phyloP scores from a whole-genome alignment of 2,888 invertebrate genomes.

The Drosophila mayaguana region DNA sequence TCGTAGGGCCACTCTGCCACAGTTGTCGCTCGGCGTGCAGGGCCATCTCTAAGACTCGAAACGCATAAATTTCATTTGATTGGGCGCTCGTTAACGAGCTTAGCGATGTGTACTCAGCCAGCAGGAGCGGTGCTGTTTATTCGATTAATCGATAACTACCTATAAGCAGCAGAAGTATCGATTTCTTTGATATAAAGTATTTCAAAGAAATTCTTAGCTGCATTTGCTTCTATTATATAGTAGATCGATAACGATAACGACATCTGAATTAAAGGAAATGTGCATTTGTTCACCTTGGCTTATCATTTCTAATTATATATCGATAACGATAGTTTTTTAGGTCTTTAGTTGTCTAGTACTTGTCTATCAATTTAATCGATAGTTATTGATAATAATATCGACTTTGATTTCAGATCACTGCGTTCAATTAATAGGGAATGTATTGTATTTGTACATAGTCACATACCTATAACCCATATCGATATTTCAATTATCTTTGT shows the following conservation, averaged over 20 bases:
- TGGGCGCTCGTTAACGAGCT: conserved; percentile 66
- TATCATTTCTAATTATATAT: neutral
- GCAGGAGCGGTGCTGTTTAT: neutral
- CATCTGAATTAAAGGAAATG: neutral
- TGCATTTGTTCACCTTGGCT: neutral
- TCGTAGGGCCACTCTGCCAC: conserved; percentile 39
- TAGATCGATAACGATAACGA: neutral
- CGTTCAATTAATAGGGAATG: neutral
- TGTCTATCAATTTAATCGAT: neutral
- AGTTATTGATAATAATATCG: neutral
- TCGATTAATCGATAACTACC: conserved; percentile 4
- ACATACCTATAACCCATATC: too few species aligned
- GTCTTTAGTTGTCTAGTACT: neutral
- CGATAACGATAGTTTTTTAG: neutral
- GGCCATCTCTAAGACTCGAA: conserved; percentile 63
- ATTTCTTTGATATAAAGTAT: too few species aligned
- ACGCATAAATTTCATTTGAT: conserved; percentile 75
- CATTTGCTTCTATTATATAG: neutral
- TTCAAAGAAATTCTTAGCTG: too few species aligned
- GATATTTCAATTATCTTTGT: neutral
- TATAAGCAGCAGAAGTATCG: neutral
- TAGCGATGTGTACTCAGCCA: conserved; percentile 41
- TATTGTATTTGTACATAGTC: neutral
- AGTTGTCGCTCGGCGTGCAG: conserved; percentile 44
- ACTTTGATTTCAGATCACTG: neutral